A percentile compares a stretch with the other conserved stretches of the same genome.
phyloP scores from a whole-genome alignment of 1,140 invertebrate species.

The Leptoteleia sp. region DNA sequence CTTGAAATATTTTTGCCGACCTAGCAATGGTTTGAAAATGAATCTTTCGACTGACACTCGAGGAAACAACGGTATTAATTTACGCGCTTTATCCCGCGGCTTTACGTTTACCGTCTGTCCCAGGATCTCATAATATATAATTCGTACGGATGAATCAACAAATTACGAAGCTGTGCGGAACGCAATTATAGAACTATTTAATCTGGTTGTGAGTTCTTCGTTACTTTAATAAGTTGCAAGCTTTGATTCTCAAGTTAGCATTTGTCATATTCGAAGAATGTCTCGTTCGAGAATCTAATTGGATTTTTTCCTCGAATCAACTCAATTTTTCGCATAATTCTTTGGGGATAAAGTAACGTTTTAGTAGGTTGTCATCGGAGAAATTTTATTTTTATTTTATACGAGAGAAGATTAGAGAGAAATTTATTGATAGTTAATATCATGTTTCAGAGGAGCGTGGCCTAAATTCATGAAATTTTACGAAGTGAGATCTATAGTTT shows the following conservation, averaged over 20 bases:
- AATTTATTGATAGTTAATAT: too few species aligned
- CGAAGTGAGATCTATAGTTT: too few species aligned
- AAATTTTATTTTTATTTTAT: too few species aligned
- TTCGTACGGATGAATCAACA: constrained; percentile 1
- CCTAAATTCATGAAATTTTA: too few species aligned
- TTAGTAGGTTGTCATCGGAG: too few species aligned
- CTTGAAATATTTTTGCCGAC: constrained; percentile 13
- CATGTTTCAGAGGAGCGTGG: too few species aligned
- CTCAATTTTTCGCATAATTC: neutral
- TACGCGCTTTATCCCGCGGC: neutral
- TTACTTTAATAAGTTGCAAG: constrained; percentile 1
- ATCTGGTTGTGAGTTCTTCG: neutral
- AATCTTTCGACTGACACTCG: neutral
- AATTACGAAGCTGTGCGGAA: neutral
- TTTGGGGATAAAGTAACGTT: neutral
- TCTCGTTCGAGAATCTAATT: neutral
- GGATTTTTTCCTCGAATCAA: neutral
- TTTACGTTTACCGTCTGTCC: neutral
- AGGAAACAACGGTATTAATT: neutral
- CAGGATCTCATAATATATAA: neutral
- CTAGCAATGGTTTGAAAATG: neutral
- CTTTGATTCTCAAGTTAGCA: neutral
- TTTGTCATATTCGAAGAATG: neutral
- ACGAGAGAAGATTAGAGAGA: too few species aligned
- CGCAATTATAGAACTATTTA: neutral